Evolutionary conservation across 2,113 vertebrate species (phyloP).

Genomic region (Ascaphus truei): DNA sequence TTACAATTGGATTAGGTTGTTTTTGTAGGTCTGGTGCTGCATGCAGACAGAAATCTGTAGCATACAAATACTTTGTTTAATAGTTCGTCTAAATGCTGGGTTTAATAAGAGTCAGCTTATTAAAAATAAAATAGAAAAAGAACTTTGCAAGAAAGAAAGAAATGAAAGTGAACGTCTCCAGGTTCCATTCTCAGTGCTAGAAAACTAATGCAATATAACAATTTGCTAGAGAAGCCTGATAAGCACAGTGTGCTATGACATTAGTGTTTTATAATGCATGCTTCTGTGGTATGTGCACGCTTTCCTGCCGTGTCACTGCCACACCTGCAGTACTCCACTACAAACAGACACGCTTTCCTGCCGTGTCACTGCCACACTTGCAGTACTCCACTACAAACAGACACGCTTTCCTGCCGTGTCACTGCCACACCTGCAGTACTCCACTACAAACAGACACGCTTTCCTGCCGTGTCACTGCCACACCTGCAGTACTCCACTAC

Average conservation of each 20-base stretch:
- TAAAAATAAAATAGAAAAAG: too few species aligned
- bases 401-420: neutral
- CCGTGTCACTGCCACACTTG: neutral
- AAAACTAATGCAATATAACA: neutral
- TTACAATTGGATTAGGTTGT: slow-evolving; percentile 23
- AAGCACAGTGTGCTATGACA: neutral
- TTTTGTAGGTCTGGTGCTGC: neutral
- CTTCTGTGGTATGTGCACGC: neutral
- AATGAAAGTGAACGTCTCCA: too few species aligned
- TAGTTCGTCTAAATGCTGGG: neutral
- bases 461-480: neutral
- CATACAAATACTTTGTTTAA: neutral
- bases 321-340: too few species aligned
- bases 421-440: too few species aligned
- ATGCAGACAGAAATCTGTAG: neutral
- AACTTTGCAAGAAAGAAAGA: neutral
- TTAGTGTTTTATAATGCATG: neutral
- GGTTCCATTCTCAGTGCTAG: neutral
- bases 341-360: neutral
- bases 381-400: too few species aligned
- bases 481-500: too few species aligned
- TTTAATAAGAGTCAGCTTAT: neutral
- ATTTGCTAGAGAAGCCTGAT: neutral
- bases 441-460: neutral
- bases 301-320: neutral